Evolutionary conservation across 2,888 invertebrate genomes (phyloP).

Genomic region (Papilio elwesi): DNA sequence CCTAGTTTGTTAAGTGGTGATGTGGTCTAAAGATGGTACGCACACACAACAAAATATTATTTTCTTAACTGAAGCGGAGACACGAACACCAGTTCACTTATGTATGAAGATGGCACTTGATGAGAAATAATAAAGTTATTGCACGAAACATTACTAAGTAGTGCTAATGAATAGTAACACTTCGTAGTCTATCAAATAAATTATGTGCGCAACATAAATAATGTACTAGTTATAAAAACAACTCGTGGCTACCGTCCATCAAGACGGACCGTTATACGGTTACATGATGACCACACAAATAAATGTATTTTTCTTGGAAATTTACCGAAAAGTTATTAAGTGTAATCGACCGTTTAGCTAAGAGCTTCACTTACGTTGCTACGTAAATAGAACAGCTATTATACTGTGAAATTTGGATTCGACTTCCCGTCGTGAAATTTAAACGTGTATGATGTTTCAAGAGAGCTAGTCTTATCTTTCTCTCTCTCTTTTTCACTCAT

Average conservation of each 20-base stretch:
- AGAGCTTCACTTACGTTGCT: no score
- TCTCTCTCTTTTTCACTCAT: no score
- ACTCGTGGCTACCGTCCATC: slow-evolving; percentile 53
- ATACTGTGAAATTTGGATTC: no score
- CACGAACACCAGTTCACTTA: no score
- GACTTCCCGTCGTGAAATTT: no score
- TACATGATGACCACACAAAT: slow-evolving; percentile 13
- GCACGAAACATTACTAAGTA: slow-evolving; percentile 38
- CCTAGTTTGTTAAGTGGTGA: no score
- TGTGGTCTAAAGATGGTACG: no score
- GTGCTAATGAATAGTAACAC: slow-evolving; percentile 55
- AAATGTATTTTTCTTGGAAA: background rate
- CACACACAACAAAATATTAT: no score
- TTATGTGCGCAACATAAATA: slow-evolving; percentile 58
- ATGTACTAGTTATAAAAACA: slow-evolving; percentile 51
- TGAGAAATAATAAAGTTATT: slow-evolving; percentile 44
- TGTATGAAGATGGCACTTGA: background rate
- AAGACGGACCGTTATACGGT: slow-evolving; percentile 56
- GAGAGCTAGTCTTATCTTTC: no score
- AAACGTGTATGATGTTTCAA: no score
- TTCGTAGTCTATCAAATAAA: slow-evolving; percentile 55
- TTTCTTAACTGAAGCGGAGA: no score
- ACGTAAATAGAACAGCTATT: no score
- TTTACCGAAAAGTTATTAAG: background rate
- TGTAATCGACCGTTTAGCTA: background rate